These are phyloP conservation scores for Notolepis coatsorum DNA, from an alignment of 2,797 vertebrate genomes.

Conservation along the genomic window DNA sequence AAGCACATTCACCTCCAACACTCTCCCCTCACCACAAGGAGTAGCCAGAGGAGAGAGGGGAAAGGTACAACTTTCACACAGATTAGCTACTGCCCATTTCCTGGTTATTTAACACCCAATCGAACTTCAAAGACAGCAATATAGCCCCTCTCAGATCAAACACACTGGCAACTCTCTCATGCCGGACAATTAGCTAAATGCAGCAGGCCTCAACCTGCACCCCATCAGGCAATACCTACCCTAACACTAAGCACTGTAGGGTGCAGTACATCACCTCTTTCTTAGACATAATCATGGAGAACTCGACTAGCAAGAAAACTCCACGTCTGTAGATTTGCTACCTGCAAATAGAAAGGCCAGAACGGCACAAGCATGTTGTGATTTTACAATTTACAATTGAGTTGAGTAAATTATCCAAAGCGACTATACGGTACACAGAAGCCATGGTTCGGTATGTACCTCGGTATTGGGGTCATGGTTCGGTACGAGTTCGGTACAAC, in stretches of 20 bases:
- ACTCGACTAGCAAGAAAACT: neutral
- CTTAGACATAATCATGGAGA: neutral
- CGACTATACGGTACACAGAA: too few species aligned
- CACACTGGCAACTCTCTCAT: constrained; percentile 30
- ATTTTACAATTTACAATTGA: too few species aligned
- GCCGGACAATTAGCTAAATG: constrained; percentile 52
- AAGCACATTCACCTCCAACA: constrained; percentile 74
- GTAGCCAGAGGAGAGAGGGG: constrained; percentile 56
- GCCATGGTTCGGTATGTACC: too few species aligned
- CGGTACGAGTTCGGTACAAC: too few species aligned
- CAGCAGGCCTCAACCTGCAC: neutral
- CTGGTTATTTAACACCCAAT: constrained; percentile 83
- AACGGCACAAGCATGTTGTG: neutral
- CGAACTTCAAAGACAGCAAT: constrained; percentile 68
- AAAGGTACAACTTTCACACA: constrained; percentile 78
- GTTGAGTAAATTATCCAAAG: too few species aligned
- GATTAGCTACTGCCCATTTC: constrained; percentile 80
- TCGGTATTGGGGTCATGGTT: too few species aligned
- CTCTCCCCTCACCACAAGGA: constrained; percentile 57
- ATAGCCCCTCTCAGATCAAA: constrained; percentile 55
- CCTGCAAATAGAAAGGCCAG: neutral
- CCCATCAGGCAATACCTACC: constrained; percentile 14
- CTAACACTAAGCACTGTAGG: constrained; percentile 9
- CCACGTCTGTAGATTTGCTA: neutral
- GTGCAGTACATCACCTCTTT: neutral